Percentiles rank a stretch among this genome's conserved stretches.
Conservation (phyloP, 2,888 invertebrate species). For the Diadegma fenestrale region DNA sequence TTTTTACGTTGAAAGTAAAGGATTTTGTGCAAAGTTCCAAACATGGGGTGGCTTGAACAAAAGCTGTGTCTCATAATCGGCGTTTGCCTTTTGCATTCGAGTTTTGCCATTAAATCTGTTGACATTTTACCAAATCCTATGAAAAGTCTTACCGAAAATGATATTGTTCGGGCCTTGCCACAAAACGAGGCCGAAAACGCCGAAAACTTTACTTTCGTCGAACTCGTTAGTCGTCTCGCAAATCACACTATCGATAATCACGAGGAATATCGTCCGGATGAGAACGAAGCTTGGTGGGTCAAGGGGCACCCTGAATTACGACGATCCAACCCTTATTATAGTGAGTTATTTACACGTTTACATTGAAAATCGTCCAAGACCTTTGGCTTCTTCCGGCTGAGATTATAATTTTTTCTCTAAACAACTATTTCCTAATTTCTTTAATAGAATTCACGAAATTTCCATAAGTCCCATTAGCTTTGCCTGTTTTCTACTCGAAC, state of each 20-base stretch:
- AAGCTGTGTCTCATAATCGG: conserved; percentile 42
- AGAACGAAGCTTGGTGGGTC: conserved; percentile 57
- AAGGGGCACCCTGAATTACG: conserved; percentile 48
- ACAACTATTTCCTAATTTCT: neutral
- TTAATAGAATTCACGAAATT: neutral
- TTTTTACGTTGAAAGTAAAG: conserved; percentile 26
- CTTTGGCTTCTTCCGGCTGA: neutral
- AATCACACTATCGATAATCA: conserved; percentile 69
- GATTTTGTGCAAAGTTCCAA: neutral
- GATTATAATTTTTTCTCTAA: neutral
- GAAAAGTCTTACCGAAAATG: conserved; percentile 76
- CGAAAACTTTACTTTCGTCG: conserved; percentile 79
- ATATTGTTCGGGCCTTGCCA: conserved; percentile 78
- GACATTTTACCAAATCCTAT: conserved; percentile 72
- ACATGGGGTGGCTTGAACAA: conserved; percentile 66
- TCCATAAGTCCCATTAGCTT: neutral
- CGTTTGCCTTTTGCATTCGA: conserved; percentile 37
- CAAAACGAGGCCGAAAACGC: conserved; percentile 70
- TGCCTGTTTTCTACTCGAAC: neutral
- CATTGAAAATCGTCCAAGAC: neutral
- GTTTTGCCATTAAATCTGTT: conserved; percentile 73
- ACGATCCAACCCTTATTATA: conserved; percentile 77
- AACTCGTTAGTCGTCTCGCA: conserved; percentile 73
- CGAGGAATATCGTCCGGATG: conserved; percentile 7
- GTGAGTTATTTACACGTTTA: conserved; percentile 72